Evolutionary conservation across 1,140 invertebrate genomes (phyloP), one percentile per base, ranked within the genome.

Genomic region (Xylocopa sonorina): DNA sequence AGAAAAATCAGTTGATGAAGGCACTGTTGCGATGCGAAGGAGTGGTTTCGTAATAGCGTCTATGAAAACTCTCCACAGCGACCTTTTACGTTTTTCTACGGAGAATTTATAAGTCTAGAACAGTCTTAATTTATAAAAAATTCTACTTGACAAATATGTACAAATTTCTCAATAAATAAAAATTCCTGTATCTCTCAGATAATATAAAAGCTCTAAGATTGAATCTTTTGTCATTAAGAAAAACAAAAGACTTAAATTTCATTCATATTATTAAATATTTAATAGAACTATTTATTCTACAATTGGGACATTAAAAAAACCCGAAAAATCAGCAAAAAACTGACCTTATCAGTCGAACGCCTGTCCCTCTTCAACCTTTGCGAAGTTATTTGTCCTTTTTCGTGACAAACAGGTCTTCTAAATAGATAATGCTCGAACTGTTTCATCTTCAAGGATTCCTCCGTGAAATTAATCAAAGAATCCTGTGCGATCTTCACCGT

Each of bases 381-480:
- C 3, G 78, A 63, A 4, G 50, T 78, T 16, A 5, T 27, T 55
- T 24, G 32, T 16, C 60, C 32, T 27, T 12, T 14, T 29, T 32
- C 3, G 24, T 71, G 7, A 79, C 82, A 5, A 89, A 78, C 9
- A 89, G 51, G 57, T 87, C 88, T 21, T 86, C 63, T n/a, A n/a
- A n/a, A n/a, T n/a, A n/a, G n/a, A n/a, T n/a, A n/a, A n/a, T n/a
- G n/a, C 46, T 89, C 88, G 48, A 88, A 73, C 12, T 81, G 76
- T 50, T 86, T 83, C 6, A 89, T 32, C 5, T 48, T 50, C 50
- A 73, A 16, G 48, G 87, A 69, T 38, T 89, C 78, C 27, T 83
- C 69, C 18, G 88, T 89, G 18, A 89, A 63, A 46, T 87, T 62
- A 72, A 89, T 79, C 5, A 89, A 53, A 29, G 77, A 81, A 21